Conservation (phyloP, 37 sponge, comb jelly and placozoan species). For the Amphimedon queenslandica region DNA sequence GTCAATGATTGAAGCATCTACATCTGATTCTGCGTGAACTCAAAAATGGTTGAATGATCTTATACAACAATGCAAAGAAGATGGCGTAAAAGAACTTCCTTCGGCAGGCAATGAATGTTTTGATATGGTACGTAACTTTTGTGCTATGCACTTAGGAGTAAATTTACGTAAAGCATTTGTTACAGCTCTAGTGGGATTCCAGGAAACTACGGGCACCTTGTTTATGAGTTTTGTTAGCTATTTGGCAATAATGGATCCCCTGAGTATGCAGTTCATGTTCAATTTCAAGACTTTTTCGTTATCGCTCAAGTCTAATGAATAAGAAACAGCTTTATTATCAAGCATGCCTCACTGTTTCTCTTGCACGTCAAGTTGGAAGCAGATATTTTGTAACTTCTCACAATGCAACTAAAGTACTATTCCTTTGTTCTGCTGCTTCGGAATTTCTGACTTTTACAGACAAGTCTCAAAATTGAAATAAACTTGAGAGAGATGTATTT, state of each 20-base stretch:
- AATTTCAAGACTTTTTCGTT: no score
- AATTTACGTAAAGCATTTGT: no score
- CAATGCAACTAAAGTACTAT: constrained; percentile 13
- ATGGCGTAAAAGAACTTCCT: background rate
- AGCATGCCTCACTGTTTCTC: background rate
- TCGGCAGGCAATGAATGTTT: background rate
- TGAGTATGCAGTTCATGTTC: constrained; percentile 1
- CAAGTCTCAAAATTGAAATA: background rate
- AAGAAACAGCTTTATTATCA: background rate
- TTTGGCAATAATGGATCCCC: background rate
- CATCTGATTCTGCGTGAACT: constrained; percentile 15
- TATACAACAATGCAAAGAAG: background rate
- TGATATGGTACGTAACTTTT: constrained; percentile 23
- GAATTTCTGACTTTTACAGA: background rate
- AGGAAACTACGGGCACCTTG: no score
- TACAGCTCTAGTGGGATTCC: no score
- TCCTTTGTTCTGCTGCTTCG: background rate
- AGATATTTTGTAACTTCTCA: constrained; percentile 4
- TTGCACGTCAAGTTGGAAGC: constrained; percentile 6
- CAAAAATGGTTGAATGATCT: constrained; percentile 10
- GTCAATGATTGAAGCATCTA: constrained; percentile 1
- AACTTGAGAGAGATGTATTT: constrained; percentile 4
- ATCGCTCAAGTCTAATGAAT: background rate
- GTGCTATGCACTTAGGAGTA: constrained; percentile 50
- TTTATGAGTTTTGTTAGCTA: background rate